Percentiles rank a stretch among this genome's conserved stretches.
These are phyloP conservation scores for Caenorhabditis sp. DNA, from an alignment of 2,888 invertebrate species.

Conservation along the genomic window DNA sequence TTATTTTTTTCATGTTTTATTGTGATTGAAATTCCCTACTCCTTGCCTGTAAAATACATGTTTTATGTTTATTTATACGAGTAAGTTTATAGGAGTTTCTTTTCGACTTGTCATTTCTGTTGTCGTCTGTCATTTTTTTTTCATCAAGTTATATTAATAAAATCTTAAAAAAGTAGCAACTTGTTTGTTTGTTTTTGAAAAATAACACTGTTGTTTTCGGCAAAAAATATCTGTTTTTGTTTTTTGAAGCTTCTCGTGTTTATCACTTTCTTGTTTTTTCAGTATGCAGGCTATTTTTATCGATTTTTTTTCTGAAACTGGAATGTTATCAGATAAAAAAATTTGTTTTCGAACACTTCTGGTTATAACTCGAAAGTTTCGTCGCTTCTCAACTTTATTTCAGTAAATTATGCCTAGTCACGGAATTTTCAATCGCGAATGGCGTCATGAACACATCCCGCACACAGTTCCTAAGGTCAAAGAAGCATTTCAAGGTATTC, in stretches of 20 bases:
- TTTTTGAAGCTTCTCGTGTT: slow-evolving; percentile 7
- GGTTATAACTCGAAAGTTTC: slow-evolving; percentile 8
- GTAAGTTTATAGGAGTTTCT: slow-evolving; percentile 4
- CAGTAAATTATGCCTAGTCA: not conserved
- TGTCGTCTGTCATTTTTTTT: slow-evolving; percentile 5
- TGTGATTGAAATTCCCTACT: not conserved
- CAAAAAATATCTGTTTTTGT: slow-evolving; percentile 4
- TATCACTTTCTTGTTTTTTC: slow-evolving; percentile 3
- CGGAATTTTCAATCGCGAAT: slow-evolving; percentile 3
- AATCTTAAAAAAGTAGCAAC: not conserved
- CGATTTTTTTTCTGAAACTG: not conserved
- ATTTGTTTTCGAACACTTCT: too few relatives aligned
- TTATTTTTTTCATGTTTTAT: slow-evolving; percentile 19
- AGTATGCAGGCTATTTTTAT: not conserved
- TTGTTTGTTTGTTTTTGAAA: not conserved
- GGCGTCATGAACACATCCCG: slow-evolving; percentile 13
- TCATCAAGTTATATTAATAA: slow-evolving; percentile 16
- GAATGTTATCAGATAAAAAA: too few relatives aligned
- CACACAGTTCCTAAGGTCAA: slow-evolving; percentile 14
- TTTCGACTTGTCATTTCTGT: slow-evolving; percentile 1
- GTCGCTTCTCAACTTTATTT: not conserved
- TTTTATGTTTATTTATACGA: slow-evolving; percentile 13
- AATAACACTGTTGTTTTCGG: not conserved
- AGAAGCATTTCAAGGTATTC: slow-evolving; percentile 16
- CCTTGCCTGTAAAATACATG: not conserved